Conservation (phyloP, 2,113 vertebrate species). For the Chionomys nivalis region DNA sequence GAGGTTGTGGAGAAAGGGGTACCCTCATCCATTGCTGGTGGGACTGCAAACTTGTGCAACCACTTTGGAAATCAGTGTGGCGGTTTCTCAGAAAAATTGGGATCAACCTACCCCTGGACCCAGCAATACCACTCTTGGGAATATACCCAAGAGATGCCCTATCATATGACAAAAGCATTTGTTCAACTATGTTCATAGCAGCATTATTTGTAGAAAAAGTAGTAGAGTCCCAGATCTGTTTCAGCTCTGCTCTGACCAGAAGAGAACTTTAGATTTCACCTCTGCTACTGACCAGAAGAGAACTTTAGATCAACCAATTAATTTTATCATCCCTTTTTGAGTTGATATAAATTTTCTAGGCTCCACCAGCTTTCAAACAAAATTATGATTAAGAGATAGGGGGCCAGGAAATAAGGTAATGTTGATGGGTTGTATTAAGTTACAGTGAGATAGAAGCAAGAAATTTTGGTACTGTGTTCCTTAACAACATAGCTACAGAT, state of each 20-base stretch:
- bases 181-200: no score
- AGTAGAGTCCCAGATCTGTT: not conserved
- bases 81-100: no score
- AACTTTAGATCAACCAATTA: not conserved
- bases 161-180: no score
- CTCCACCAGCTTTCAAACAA: not conserved
- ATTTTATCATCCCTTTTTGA: not conserved
- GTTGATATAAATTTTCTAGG: not conserved
- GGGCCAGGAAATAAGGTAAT: not conserved
- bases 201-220: no score
- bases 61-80: no score
- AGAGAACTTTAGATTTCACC: not conserved
- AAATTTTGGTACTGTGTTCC: not conserved
- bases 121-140: no score
- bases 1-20: no score
- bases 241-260: not conserved
- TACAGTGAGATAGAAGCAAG: not conserved
- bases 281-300: not conserved
- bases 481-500: not conserved
- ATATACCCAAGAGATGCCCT: no score
- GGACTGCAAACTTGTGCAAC: no score
- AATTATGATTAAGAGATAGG: not conserved
- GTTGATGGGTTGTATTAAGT: not conserved
- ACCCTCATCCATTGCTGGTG: no score
- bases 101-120: no score